Evolutionary conservation across 2,797 vertebrate species (phyloP).

Genomic region (Coccyzus lansbergi): DNA sequence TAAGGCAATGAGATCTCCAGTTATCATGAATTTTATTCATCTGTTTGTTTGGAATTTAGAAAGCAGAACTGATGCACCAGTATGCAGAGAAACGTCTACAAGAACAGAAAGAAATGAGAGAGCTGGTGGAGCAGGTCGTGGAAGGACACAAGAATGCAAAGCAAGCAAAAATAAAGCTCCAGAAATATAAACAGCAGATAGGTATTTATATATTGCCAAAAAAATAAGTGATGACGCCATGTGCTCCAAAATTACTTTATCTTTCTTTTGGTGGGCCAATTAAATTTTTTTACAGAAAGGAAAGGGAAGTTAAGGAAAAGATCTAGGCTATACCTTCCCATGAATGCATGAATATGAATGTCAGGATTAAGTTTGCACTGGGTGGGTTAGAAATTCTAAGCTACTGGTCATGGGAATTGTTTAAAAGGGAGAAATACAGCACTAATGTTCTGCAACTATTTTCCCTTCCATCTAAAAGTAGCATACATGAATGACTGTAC

Average conservation of each 20-base stretch:
- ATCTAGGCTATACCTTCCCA: neutral
- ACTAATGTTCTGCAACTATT: neutral
- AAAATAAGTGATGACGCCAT: slow-evolving; percentile 63
- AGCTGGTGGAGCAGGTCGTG: slow-evolving; percentile 85
- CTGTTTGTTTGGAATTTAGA: slow-evolving; percentile 75
- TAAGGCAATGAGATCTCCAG: neutral
- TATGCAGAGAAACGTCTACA: slow-evolving; percentile 80
- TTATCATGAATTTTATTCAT: neutral
- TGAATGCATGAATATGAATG: neutral
- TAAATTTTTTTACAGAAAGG: neutral
- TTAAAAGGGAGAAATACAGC: neutral
- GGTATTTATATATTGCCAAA: slow-evolving; percentile 79
- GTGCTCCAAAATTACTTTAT: neutral
- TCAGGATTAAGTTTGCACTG: neutral
- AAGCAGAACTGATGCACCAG: slow-evolving; percentile 78
- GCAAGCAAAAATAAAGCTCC: slow-evolving; percentile 81
- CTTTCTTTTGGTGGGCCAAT: neutral
- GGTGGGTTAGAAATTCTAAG: neutral
- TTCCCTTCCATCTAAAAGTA: neutral
- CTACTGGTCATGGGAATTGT: neutral
- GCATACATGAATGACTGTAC: neutral
- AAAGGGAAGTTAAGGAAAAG: neutral
- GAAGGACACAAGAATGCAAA: slow-evolving; percentile 87
- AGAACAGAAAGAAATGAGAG: slow-evolving; percentile 83
- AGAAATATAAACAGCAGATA: slow-evolving; percentile 83